Base-by-base conservation (phyloP, 2,113 vertebrate species). In the Trichomycterus rosablanca region DNA sequence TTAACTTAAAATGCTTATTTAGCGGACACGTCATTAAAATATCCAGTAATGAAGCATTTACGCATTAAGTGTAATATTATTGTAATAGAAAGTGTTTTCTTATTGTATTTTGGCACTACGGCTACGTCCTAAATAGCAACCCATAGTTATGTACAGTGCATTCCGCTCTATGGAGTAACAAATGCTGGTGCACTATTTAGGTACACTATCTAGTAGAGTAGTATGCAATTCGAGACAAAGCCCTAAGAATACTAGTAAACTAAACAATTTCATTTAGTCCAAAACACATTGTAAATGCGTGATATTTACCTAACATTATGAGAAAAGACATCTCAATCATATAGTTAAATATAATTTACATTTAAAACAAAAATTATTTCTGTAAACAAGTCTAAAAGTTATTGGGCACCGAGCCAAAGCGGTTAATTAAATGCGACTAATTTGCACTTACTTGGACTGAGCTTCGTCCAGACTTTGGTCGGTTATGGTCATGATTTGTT, bases 391-490 rank as follows among this genome's bases (percentile, higher is more conserved):
- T 37, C 42, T 54, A 34, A 34, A 68, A 68, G 78, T 87, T 85
- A 58, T 49, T 30, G 35, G 58, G 68, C 67, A 63, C 49, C 9
- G 51, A 62, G 51, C 71, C 71, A 56, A 70, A 65, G 26, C 12
- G 16, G 7, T 34, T 63, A 5, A 14, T 35, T 22, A 46, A 56
- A 49, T 26, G 22, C 19, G 15, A 5, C 5, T 32, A 50, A 62
- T 48, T 52, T 35, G 24, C 39, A 77, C 83, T 90, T 76, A 97
- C 95, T 95, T 97, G 81, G 92, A 93, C 80, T 98, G 95, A 50
- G 94, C 95, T 80, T 98, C 95, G 76, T 98, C 95, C 88, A 98
- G 83, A 89, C 94, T 98, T 91, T 98, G 94, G 85, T 98, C 94
- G 52, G 95, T 98, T 81, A 97, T 98, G 80, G 95, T 97, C 95